A percentile compares a stretch with the other conserved stretches of the same genome.
Conservation (phyloP, 2,888 invertebrate species). For the Leucoptera coffeella region DNA sequence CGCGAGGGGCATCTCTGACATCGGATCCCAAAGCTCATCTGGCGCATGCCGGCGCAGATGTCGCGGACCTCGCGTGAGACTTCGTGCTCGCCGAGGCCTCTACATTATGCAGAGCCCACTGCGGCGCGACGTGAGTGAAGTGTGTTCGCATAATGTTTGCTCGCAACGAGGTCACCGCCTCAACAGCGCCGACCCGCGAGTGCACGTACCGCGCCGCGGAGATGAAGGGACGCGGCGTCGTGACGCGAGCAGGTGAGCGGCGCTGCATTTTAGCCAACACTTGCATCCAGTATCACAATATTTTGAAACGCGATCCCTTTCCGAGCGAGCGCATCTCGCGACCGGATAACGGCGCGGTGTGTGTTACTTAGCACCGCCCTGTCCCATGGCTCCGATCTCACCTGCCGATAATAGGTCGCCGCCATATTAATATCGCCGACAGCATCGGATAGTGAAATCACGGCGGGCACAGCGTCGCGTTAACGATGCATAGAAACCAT, state of each 20-base stretch:
- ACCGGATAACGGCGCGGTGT: constrained; percentile 15
- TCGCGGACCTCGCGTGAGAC: no score
- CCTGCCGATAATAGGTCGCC: constrained; percentile 38
- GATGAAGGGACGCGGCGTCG: constrained; percentile 18
- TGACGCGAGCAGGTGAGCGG: constrained; percentile 24
- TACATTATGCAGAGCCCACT: no score
- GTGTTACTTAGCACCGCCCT: constrained; percentile 17
- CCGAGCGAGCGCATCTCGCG: constrained; percentile 11
- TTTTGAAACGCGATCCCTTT: constrained; percentile 23
- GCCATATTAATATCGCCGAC: constrained; percentile 44
- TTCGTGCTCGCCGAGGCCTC: no score
- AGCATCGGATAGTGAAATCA: constrained; percentile 32
- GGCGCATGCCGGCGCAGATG: no score
- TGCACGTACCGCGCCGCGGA: constrained; percentile 21
- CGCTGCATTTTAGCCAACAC: constrained; percentile 18
- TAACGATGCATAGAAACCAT: constrained; percentile 40
- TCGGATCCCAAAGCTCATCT: no score
- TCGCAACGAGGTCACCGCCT: constrained; percentile 32
- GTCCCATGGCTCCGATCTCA: constrained; percentile 16
- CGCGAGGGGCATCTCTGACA: no score
- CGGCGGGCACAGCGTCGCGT: constrained; percentile 20
- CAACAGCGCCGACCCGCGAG: no score
- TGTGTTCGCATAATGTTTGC: constrained; percentile 29
- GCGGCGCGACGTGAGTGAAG: no score
- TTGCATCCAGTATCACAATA: constrained; percentile 11